Percentiles rank a stretch among this genome's conserved stretches.
Conservation (phyloP, 2,888 invertebrate genomes). For the Eupithecia dodoneata region DNA sequence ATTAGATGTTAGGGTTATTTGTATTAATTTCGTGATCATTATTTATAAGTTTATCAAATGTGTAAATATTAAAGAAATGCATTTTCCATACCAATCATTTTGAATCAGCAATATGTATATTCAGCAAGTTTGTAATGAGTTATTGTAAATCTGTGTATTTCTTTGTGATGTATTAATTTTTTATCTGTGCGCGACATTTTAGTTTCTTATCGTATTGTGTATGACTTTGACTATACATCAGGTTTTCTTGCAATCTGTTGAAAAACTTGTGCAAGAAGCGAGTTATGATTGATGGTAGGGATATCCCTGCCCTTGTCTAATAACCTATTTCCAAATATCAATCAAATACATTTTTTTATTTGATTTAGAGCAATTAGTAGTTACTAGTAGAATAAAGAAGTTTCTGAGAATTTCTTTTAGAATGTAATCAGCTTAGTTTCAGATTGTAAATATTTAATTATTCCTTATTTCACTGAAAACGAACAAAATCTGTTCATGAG, state of each 20-base stretch:
- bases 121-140: slow-evolving; percentile 46
- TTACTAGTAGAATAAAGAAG: slow-evolving; percentile 18
- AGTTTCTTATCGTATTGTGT: slow-evolving; percentile 3
- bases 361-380: slow-evolving; percentile 21
- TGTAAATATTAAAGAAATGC: slow-evolving; percentile 55
- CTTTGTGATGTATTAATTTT: slow-evolving; percentile 27
- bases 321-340: slow-evolving; percentile 28
- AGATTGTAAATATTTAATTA: slow-evolving; percentile 55
- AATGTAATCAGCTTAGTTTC: slow-evolving; percentile 29
- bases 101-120: slow-evolving; percentile 50
- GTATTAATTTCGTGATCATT: slow-evolving; percentile 48
- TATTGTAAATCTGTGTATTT: slow-evolving; percentile 36
- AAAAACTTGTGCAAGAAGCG: background rate
- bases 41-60: slow-evolving; percentile 34
- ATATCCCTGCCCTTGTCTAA: background rate
- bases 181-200: slow-evolving; percentile 25
- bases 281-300: background rate
- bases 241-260: slow-evolving; percentile 9
- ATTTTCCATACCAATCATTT: slow-evolving; percentile 56
- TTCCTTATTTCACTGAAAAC: slow-evolving; percentile 57
- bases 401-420: slow-evolving; percentile 23
- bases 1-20: slow-evolving; percentile 36
- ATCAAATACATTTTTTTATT: slow-evolving; percentile 38
- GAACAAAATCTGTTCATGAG: slow-evolving; percentile 61
- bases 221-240: slow-evolving; percentile 13